These are phyloP conservation scores for Actinia equina DNA, from an alignment of 64 coral and sea anemone genomes.

Conservation along the genomic window DNA sequence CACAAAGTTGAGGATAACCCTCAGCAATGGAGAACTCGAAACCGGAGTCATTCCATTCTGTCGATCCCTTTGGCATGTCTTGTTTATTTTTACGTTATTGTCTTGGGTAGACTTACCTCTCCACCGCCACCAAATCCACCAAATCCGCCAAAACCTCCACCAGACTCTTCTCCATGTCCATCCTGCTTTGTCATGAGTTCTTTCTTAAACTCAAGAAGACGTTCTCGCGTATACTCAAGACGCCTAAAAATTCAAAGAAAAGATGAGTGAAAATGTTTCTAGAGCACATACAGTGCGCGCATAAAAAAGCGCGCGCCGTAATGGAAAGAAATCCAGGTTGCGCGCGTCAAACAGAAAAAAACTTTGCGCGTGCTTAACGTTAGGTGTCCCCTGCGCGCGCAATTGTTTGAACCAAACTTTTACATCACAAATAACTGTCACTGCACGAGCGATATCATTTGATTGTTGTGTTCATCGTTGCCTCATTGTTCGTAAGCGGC, in stretches of 20 bases:
- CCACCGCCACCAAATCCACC: slow-evolving; percentile 75
- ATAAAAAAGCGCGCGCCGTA: too few relatives aligned
- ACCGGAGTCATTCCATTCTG: too few relatives aligned
- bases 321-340: too few relatives aligned
- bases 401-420: background rate
- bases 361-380: background rate
- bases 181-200: slow-evolving; percentile 42
- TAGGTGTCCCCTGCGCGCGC: background rate
- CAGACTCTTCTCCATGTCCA: slow-evolving; percentile 49
- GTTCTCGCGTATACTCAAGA: slow-evolving; percentile 86
- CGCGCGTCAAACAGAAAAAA: background rate
- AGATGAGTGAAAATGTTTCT: too few relatives aligned
- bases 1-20: too few relatives aligned
- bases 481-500: background rate
- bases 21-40: too few relatives aligned
- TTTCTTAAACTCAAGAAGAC: slow-evolving; percentile 83
- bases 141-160: slow-evolving; percentile 65
- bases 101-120: background rate
- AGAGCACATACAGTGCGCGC: too few relatives aligned
- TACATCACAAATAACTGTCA: background rate
- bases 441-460: background rate
- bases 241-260: slow-evolving; percentile 19
- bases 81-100: background rate
- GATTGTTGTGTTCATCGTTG: background rate
- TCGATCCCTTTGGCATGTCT: too few relatives aligned